These are phyloP conservation scores for Progne subis DNA, from an alignment of 2,113 vertebrate species.

Conservation along the genomic window DNA sequence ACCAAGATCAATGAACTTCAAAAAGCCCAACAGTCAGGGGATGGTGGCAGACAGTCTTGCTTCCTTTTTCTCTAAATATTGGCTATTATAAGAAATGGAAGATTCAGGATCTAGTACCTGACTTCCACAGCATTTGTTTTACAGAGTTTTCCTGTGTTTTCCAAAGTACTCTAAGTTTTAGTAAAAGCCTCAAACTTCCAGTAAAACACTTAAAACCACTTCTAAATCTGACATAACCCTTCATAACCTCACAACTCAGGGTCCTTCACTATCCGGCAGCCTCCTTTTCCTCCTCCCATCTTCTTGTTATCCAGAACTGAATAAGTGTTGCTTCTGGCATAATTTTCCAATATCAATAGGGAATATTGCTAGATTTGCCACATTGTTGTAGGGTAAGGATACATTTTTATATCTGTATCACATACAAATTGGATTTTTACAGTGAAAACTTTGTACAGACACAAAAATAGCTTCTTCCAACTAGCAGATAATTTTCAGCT, in stretches of 20 bases:
- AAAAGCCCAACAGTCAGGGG: not conserved
- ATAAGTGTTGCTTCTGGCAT: not conserved
- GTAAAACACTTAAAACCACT: not conserved
- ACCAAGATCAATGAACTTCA: not conserved
- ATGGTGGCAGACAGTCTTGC: not conserved
- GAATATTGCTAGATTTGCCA: not conserved
- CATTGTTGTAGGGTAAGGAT: not conserved
- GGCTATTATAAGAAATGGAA: not conserved
- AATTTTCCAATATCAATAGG: not conserved
- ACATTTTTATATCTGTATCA: not conserved
- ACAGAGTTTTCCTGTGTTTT: not conserved
- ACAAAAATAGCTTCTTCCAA: not conserved
- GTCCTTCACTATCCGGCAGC: not conserved
- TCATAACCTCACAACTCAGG: not conserved
- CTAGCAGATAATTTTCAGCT: not conserved
- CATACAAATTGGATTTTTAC: not conserved
- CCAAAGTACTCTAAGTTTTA: not conserved
- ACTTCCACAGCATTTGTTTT: not conserved
- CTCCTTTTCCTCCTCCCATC: not conserved
- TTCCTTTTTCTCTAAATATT: not conserved
- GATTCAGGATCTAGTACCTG: not conserved
- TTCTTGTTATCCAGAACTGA: not conserved
- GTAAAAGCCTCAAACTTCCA: not conserved
- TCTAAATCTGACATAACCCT: not conserved
- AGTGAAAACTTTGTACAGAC: not conserved